These are phyloP conservation scores for Lophochroa leadbeateri DNA, from an alignment of 2,113 vertebrate genomes.

Conservation along the genomic window DNA sequence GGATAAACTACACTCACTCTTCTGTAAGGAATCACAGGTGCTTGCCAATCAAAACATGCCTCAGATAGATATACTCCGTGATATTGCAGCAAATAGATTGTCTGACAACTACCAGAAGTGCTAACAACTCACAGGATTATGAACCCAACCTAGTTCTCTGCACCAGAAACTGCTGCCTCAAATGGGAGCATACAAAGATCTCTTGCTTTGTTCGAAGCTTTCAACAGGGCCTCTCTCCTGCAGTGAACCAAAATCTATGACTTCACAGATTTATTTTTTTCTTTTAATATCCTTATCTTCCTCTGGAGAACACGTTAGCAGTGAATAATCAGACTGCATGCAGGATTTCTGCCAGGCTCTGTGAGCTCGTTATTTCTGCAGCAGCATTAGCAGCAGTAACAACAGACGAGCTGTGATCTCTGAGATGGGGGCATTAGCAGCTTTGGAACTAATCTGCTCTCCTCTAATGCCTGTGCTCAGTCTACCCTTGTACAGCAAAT, in stretches of 20 bases:
- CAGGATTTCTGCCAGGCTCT: background rate
- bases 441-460: constrained; percentile 8
- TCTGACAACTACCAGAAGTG: background rate
- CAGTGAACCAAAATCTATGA: background rate
- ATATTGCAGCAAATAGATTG: background rate
- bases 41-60: background rate
- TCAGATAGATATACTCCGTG: background rate
- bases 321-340: background rate
- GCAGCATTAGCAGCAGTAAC: background rate
- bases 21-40: background rate
- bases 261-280: background rate
- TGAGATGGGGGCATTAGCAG: background rate
- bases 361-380: background rate
- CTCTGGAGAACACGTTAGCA: background rate
- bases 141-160: background rate
- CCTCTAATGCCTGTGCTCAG: background rate
- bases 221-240: background rate
- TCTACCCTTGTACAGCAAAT: background rate
- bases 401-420: background rate
- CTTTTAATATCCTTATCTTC: background rate
- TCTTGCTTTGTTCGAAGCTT: background rate
- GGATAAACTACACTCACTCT: background rate
- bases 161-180: background rate
- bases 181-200: rapidly evolving
- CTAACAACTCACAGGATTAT: background rate